These are phyloP conservation scores for Thelaira solivaga DNA, from an alignment of 2,888 invertebrate genomes.

Conservation along the genomic window DNA sequence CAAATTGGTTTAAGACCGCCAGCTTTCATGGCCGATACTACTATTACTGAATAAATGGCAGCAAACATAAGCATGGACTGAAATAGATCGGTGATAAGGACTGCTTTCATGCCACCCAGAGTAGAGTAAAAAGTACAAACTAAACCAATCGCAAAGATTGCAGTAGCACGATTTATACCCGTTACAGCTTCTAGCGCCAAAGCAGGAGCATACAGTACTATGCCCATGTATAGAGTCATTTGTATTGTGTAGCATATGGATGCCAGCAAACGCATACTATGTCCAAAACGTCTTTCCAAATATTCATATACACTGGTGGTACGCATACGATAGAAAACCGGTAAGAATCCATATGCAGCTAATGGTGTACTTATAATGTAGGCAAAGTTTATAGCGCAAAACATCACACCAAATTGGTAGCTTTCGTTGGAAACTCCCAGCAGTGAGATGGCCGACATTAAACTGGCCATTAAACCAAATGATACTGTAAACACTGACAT, in stretches of 20 bases:
- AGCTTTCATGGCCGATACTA: conserved; percentile 83
- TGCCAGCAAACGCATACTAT: conserved; percentile 85
- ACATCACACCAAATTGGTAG: conserved; percentile 89
- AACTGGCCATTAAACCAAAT: conserved; percentile 93
- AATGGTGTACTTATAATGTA: conserved; percentile 88
- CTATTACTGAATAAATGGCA: conserved; percentile 87
- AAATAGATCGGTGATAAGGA: conserved; percentile 90
- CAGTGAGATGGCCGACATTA: conserved; percentile 93
- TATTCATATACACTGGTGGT: conserved; percentile 94
- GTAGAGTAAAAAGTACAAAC: conserved; percentile 93
- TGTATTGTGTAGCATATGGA: conserved; percentile 92
- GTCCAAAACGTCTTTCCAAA: conserved; percentile 91
- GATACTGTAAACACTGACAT: conserved; percentile 90
- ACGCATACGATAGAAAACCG: conserved; percentile 90
- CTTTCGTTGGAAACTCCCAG: conserved; percentile 93
- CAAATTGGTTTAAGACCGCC: conserved; percentile 87
- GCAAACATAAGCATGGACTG: conserved; percentile 91
- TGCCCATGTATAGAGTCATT: conserved; percentile 94
- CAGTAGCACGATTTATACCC: conserved; percentile 83
- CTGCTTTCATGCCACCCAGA: conserved; percentile 94
- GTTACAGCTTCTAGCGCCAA: conserved; percentile 92
- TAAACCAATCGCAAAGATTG: conserved; percentile 83
- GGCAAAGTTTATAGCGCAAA: conserved; percentile 86
- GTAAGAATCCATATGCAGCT: conserved; percentile 86
- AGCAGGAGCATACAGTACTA: conserved; percentile 96